Evolutionary conservation across 1,140 invertebrate genomes (phyloP).

Genomic region (Cryptotermes secundus): DNA sequence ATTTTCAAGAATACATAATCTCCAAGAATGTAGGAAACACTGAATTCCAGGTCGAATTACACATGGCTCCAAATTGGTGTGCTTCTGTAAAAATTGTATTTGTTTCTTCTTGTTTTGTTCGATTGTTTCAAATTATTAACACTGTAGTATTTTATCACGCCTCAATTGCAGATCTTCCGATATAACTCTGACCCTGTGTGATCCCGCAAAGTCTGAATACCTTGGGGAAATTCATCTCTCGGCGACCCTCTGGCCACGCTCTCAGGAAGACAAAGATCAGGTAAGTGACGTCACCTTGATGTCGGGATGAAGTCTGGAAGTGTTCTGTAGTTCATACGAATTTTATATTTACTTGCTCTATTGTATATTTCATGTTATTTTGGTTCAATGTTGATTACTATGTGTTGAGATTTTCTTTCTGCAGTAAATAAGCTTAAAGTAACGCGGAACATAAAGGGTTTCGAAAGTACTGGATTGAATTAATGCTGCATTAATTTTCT

Average conservation of each 20-base stretch:
- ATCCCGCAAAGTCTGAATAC: slow-evolving; percentile 50
- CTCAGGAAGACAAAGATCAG: slow-evolving; percentile 92
- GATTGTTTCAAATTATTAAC: slow-evolving; percentile 41
- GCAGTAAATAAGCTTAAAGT: too few relatives aligned
- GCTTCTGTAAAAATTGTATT: too few relatives aligned
- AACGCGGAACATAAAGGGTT: too few relatives aligned
- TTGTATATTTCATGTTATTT: not conserved
- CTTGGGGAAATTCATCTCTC: slow-evolving; percentile 83
- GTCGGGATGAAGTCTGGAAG: not conserved
- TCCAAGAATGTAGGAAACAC: too few relatives aligned
- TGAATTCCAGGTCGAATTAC: too few relatives aligned
- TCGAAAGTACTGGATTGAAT: too few relatives aligned
- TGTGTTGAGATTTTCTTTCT: not conserved
- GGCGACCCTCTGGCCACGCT: slow-evolving; percentile 80
- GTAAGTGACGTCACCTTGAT: slow-evolving; percentile 55
- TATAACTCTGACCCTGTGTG: slow-evolving; percentile 43
- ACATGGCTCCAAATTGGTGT: too few relatives aligned
- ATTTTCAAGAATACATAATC: too few relatives aligned
- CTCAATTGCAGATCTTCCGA: slow-evolving; percentile 24
- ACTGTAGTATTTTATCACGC: not conserved
- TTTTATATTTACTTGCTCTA: not conserved
- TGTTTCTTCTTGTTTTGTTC: too few relatives aligned
- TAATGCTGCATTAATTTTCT: too few relatives aligned
- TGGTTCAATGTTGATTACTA: not conserved
- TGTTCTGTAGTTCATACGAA: too few relatives aligned